Evolutionary conservation across 2,888 invertebrate genomes (phyloP), one percentile per base, ranked within the genome.

Genomic region (Steinernema scapterisci): DNA sequence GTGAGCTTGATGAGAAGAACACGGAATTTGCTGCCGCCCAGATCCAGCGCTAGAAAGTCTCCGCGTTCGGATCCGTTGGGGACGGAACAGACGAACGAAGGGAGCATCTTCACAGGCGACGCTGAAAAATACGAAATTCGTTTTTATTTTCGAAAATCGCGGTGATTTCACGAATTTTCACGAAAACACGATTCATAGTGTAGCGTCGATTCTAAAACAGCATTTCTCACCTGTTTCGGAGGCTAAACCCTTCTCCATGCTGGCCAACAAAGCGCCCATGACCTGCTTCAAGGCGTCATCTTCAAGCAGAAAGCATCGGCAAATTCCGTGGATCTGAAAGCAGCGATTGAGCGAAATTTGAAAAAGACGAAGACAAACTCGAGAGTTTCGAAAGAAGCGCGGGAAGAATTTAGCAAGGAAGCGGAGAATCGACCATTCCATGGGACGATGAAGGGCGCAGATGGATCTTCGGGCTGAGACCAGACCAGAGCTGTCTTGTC

Each of bases 21-120:
- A 84, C 97, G 92, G 90, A 97, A 97, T 89, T 97, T 96, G 72
- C 96, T 97, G 72, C 97, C 96, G 74, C 97, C 97, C 88, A 97
- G 91, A 90, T 97, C 97, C 86, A 97, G 91, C 5, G 96, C 96
- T 87, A 97, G 90, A 89, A 95, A 95, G 90, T 95, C 94, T 77
- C 96, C 96, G 79, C 91, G 91, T 90, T 75, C 78, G 9, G 73
- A 75, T 2, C 77, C 77, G 70, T 75, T 76, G 6, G 78, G 78
- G 43, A 78, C 73, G 0, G 70, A 52, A 11, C 78, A 54, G 11
- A 78, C 87, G 76, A 77, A 87, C 0, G 87, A 84, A 6, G 88
- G 88, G 21, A 87, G 76, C 87, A 87, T 87, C 72, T 83, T 83
- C 1, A 88, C 80, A 21, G 85, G 80, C 31, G 85, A 81, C 11